Evolutionary conservation across 1,140 invertebrate species (phyloP).

Genomic region (Anoplophora glabripennis): DNA sequence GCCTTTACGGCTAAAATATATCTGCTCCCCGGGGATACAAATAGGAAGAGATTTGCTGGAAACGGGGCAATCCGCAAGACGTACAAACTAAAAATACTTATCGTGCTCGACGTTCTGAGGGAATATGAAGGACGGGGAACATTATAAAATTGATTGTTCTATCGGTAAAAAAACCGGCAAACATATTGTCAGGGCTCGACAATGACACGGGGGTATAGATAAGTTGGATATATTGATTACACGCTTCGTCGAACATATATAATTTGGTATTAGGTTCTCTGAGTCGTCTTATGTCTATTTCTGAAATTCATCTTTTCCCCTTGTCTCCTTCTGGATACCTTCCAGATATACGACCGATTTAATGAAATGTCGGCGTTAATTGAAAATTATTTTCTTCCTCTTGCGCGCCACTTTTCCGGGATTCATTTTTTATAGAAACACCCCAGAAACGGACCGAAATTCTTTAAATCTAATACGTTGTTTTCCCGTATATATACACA

Average conservation of each 20-base stretch:
- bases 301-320: background rate
- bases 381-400: too few species aligned
- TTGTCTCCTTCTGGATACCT: background rate
- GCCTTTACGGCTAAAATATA: too few species aligned
- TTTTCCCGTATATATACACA: too few species aligned
- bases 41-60: too few species aligned
- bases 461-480: too few species aligned
- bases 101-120: too few species aligned
- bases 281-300: slow-evolving; percentile 11
- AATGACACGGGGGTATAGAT: slow-evolving; percentile 20
- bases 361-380: background rate
- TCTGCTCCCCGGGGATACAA: too few species aligned
- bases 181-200: slow-evolving; percentile 13
- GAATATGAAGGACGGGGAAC: background rate
- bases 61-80: too few species aligned
- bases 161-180: slow-evolving; percentile 6
- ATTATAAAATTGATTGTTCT: slow-evolving; percentile 16
- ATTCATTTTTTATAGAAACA: too few species aligned
- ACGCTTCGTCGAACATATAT: slow-evolving; percentile 25
- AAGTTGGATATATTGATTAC: slow-evolving; percentile 29
- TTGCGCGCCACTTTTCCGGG: too few species aligned
- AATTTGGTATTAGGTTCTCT: slow-evolving; percentile 24
- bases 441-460: too few species aligned
- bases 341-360: background rate
- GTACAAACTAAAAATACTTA: too few species aligned